These are phyloP conservation scores for Leguminivora glycinivorella DNA, from an alignment of 1,140 invertebrate genomes.

Conservation along the genomic window DNA sequence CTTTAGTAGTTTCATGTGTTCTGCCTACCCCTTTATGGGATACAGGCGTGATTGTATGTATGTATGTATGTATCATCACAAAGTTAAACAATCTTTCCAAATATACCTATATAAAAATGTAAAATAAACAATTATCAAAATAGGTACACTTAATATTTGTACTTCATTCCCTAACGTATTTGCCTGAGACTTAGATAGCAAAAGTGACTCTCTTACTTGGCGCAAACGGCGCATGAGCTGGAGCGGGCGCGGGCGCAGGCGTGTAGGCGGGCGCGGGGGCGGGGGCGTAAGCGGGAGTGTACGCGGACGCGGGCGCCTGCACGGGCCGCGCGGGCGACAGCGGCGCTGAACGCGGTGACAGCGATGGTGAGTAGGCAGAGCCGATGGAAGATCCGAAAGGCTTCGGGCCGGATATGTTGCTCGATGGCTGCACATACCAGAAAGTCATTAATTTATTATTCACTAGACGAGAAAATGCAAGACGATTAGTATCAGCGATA, in stretches of 20 bases:
- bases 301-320: slow-evolving; percentile 57
- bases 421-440: slow-evolving; percentile 63
- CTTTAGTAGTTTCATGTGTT: too few species aligned
- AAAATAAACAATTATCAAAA: not conserved
- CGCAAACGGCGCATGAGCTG: slow-evolving; percentile 52
- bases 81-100: too few species aligned
- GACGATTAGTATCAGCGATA: too few species aligned
- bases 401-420: slow-evolving; percentile 80
- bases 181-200: slow-evolving; percentile 55
- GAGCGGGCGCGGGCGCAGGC: slow-evolving; percentile 49
- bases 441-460: not conserved
- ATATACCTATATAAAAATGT: too few species aligned
- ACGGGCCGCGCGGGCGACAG: slow-evolving; percentile 70
- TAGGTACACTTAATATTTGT: not conserved
- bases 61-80: too few species aligned
- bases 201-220: slow-evolving; percentile 78
- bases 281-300: slow-evolving; percentile 47
- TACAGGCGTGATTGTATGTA: too few species aligned
- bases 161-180: not conserved
- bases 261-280: slow-evolving; percentile 49
- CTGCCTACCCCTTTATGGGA: too few species aligned
- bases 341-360: slow-evolving; percentile 73
- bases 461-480: not conserved
- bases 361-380: slow-evolving; percentile 74
- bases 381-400: slow-evolving; percentile 80